Base-by-base conservation (phyloP, 2,113 vertebrate species). In the Pungitius pungitius region DNA sequence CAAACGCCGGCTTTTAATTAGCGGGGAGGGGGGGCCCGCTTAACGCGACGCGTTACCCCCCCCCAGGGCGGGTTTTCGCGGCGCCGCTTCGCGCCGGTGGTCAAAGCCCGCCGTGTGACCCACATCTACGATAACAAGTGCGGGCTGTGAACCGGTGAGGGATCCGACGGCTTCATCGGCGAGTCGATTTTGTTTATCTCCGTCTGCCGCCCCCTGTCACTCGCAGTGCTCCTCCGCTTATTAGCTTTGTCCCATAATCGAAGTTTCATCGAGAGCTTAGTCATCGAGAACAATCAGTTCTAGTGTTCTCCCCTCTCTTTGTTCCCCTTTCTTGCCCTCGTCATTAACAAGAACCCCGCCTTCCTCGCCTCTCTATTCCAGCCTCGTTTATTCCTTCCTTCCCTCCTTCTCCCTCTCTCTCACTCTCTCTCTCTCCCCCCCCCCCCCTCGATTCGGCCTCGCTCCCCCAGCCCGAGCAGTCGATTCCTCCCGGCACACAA, bases 251-350 rank as follows among this genome's bases (percentile, higher is more conserved):
- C 80, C 71, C 40, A 7, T 84, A 79, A 88, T 81, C 81, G 82
- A 85, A 85, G 78, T 81, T 84, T 82, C 51, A 80, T 86, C 82
- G 64, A 80, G 86, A 85, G 83, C 78, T 88, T 86, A 87, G 86
- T 87, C 81, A 77, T 51, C 45, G 49, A 66, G 85, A 82, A 83
- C 78, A 85, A 75, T 75, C 78, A 11, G 73, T 71, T 81, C 79
- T 64, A 61, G 75, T 59, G 68, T 56, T 66, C 83, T 37, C 83
- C 62, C 59, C 66, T 81, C 42, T 55, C 35, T 85, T 75, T 78
- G 58, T 75, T 64, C 12, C 67, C 51, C 58, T 59, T 56, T 78
- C 40, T 54, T 40, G 59, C 78, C 42, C 64, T 80, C 70, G 13
- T 87, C 69, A 78, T 83, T 88, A 87, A 84, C 78, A 84, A 62